These are phyloP conservation scores for Brachyistius frenatus DNA, from an alignment of 2,113 vertebrate species.

Conservation along the genomic window DNA sequence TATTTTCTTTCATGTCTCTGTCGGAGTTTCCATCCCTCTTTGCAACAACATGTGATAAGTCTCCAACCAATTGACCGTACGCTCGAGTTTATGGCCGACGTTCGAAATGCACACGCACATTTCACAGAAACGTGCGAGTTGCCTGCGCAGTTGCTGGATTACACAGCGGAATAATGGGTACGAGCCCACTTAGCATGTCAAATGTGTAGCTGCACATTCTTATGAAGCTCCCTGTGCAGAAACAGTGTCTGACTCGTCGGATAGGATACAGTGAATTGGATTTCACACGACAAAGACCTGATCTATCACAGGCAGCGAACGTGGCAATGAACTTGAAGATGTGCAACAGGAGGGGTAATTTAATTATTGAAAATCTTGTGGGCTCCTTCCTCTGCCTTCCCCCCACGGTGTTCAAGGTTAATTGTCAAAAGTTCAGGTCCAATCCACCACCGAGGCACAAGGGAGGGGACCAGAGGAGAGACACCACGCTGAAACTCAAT, in stretches of 20 bases:
- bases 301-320: constrained; percentile 38
- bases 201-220: constrained; percentile 15
- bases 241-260: constrained; percentile 18
- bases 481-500: constrained; percentile 33
- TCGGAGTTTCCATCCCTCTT: constrained; percentile 10
- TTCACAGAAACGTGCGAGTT: not conserved
- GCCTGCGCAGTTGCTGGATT: constrained; percentile 5
- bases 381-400: constrained; percentile 36
- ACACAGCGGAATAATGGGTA: not conserved
- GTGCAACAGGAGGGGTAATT: constrained; percentile 67
- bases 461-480: constrained; percentile 40
- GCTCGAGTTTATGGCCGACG: too few relatives aligned
- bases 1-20: constrained; percentile 38
- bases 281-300: constrained; percentile 58
- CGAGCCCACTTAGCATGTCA: constrained; percentile 16
- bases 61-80: constrained; percentile 29
- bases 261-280: constrained; percentile 19
- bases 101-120: not conserved
- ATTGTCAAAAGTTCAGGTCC: constrained; percentile 57
- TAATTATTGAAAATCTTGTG: constrained; percentile 57
- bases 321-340: constrained; percentile 23
- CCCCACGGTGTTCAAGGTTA: constrained; percentile 58
- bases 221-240: constrained; percentile 3
- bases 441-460: constrained; percentile 24
- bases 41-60: constrained; percentile 28